A percentile compares a stretch with the other conserved stretches of the same genome.
phyloP scores from a whole-genome alignment of 2,888 invertebrate species.

The Phyllotreta cruciferae region DNA sequence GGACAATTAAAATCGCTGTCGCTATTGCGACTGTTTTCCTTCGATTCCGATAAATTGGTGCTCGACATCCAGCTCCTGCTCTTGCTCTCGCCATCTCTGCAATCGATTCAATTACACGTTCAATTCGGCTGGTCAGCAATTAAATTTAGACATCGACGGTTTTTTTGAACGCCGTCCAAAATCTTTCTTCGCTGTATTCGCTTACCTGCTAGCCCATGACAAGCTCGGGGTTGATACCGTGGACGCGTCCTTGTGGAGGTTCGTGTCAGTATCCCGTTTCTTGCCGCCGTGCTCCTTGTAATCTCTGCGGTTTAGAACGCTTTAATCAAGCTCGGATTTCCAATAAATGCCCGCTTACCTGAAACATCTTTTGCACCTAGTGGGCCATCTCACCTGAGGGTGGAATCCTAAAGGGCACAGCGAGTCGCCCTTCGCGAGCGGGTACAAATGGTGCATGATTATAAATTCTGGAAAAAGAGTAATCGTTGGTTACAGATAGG shows the following conservation, averaged over 20 bases:
- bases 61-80: conserved; percentile 80
- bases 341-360: conserved; percentile 60
- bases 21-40: conserved; percentile 44
- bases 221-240: conserved; percentile 83
- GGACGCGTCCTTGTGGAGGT: conserved; percentile 62
- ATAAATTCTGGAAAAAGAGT: conserved; percentile 23
- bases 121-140: not conserved
- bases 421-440: conserved; percentile 84
- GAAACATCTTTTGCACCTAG: conserved; percentile 91
- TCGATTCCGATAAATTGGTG: conserved; percentile 66
- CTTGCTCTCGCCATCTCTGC: conserved; percentile 46
- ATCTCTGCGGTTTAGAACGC: conserved; percentile 65
- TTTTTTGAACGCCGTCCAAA: conserved; percentile 17
- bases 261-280: conserved; percentile 70
- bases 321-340: not conserved
- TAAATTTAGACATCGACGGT: not conserved
- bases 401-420: conserved; percentile 92
- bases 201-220: conserved; percentile 66
- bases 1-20: conserved; percentile 50
- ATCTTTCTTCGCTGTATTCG: not conserved
- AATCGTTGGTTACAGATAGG: conserved; percentile 25
- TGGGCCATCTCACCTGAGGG: conserved; percentile 93
- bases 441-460: conserved; percentile 76
- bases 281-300: conserved; percentile 88
- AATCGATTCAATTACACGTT: conserved; percentile 4